phyloP scores from a whole-genome alignment of 2,113 vertebrate genomes.

The Ariopsis seemanni region DNA sequence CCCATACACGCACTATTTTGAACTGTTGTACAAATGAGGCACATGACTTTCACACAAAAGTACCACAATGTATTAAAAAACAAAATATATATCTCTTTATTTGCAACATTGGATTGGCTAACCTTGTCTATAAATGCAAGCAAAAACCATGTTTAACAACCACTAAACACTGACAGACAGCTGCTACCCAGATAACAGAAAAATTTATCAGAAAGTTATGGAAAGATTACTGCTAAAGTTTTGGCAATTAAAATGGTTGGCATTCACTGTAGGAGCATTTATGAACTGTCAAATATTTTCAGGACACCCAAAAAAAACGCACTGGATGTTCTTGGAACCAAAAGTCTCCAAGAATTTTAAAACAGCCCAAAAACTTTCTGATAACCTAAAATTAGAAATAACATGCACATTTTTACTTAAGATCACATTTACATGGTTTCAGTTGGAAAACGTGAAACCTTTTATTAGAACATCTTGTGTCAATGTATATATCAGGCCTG shows the following conservation, averaged over 20 bases:
- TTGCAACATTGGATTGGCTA: background rate
- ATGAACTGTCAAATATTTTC: background rate
- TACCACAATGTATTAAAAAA: background rate
- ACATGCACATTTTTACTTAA: background rate
- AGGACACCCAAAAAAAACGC: background rate
- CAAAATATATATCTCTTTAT: background rate
- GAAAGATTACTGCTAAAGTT: background rate
- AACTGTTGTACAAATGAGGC: background rate
- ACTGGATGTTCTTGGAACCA: background rate
- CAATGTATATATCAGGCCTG: too few relatives aligned
- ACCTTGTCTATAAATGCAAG: background rate
- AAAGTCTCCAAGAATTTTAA: background rate
- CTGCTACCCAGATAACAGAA: background rate
- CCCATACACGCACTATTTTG: background rate
- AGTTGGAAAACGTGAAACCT: background rate
- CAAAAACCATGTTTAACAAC: background rate
- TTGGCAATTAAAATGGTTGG: background rate
- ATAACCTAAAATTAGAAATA: background rate
- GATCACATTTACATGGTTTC: background rate
- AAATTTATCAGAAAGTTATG: background rate
- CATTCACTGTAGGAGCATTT: background rate
- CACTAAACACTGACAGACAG: background rate
- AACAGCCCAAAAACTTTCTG: background rate
- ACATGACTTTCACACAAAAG: too few relatives aligned
- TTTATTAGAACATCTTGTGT: background rate